Conservation (phyloP, 2,113 vertebrate species). For the Solea solea region DNA sequence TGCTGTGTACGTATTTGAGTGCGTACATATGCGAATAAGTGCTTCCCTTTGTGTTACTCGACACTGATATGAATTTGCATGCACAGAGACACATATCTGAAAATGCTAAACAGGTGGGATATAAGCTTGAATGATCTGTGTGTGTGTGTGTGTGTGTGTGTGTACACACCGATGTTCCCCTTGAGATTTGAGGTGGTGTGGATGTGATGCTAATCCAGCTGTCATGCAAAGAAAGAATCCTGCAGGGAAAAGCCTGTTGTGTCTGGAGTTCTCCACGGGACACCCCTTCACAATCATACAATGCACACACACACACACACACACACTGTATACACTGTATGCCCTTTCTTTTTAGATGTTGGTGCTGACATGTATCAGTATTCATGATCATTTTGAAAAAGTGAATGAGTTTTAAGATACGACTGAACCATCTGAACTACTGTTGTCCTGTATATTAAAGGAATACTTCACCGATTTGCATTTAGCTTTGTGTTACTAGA, state of each 20-base stretch:
- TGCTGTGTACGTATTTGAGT: conserved; percentile 13
- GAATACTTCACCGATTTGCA: too few relatives aligned
- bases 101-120: conserved; percentile 71
- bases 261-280: conserved; percentile 65
- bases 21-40: conserved; percentile 12
- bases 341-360: too few relatives aligned
- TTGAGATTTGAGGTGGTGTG: conserved; percentile 40
- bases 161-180: conserved; percentile 50
- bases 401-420: too few relatives aligned
- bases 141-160: conserved; percentile 32
- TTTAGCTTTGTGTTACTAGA: too few relatives aligned
- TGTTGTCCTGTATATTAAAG: too few relatives aligned
- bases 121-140: conserved; percentile 67
- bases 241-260: conserved; percentile 69
- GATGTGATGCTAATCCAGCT: conserved; percentile 71
- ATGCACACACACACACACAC: background rate
- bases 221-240: conserved; percentile 65
- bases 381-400: too few relatives aligned
- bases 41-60: conserved; percentile 48
- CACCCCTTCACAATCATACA: conserved; percentile 31
- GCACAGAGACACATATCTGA: conserved; percentile 29
- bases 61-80: conserved; percentile 42
- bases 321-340: too few relatives aligned
- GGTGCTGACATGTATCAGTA: too few relatives aligned
- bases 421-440: too few relatives aligned